Evolutionary conservation across 2,113 vertebrate genomes (phyloP), one percentile per base, ranked within the genome.

Genomic region (Calidris pugnax): DNA sequence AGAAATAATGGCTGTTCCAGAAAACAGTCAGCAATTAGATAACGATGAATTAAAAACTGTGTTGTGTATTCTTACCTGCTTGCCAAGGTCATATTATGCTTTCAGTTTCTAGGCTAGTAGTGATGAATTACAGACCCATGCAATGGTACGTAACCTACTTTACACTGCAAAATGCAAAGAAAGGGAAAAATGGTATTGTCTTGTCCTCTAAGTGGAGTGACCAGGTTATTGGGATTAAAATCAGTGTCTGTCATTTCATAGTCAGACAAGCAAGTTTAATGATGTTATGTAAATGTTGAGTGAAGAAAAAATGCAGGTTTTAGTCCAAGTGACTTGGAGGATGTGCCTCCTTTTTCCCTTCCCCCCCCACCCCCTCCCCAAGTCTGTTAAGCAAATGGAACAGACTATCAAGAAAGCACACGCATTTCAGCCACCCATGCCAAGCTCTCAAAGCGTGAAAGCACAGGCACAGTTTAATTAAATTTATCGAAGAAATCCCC

Each of bases 401-500:
- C 63, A 84, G 37, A 30, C 35, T 78, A 28, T 33, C 39, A 30
- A 82, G 18, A 41, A 63, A 62, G 23, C 39, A 68, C 1, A 3
- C 27, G 11, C 4, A 2, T 78, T 87, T 93, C 85, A 89, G 14
- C 39, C 7, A 14, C 27, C n/a, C 60, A 16, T 67, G 48, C 45
- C 60, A 92, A 64, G 28, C 63, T 88, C 47, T 96, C 51, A 72
- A 88, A 68, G 48, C 0, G 0, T 90, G 83, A 69, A 88, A 84
- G 7, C 53, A 51, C 11, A 81, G 62, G 14, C 35, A 59, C 21
- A 19, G 43, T 87, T 96, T 87, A 89, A 87, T 85, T 89, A 53
- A 84, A 89, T 93, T 93, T 84, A 82, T 76, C 60, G 39, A 67
- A 87, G 73, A 84, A 94, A 95, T 86, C 47, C 26, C 28, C 23